These are phyloP conservation scores for Dynastes hyllus DNA, from an alignment of 2,888 invertebrate species.

Conservation along the genomic window DNA sequence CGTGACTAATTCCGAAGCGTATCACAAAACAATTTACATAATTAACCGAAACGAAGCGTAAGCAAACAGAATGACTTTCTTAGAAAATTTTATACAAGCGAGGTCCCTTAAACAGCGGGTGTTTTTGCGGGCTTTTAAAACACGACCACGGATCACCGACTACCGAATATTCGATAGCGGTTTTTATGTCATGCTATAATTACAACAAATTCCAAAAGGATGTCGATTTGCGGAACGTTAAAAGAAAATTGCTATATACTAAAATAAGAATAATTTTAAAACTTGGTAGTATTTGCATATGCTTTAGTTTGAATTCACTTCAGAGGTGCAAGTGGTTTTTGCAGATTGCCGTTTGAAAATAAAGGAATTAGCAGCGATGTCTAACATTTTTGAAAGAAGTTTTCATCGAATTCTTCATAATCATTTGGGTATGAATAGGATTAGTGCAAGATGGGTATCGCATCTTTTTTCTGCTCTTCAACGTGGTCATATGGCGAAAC, in stretches of 20 bases:
- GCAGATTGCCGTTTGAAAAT: too few species aligned
- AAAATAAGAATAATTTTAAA: background rate
- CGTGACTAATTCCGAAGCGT: constrained; percentile 28
- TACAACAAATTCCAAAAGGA: constrained; percentile 1
- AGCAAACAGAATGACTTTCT: constrained; percentile 40
- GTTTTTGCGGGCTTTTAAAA: constrained; percentile 17
- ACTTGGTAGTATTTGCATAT: too few species aligned
- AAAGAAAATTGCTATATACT: background rate
- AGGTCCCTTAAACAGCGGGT: background rate
- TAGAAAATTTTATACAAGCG: constrained; percentile 17
- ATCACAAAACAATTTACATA: constrained; percentile 31
- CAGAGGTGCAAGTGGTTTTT: too few species aligned
- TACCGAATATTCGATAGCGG: constrained; percentile 17
- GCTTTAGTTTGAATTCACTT: too few species aligned
- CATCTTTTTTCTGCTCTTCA: too few species aligned
- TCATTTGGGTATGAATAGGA: too few species aligned
- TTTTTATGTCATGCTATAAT: constrained; percentile 16
- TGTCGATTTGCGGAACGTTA: background rate
- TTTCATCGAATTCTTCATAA: too few species aligned
- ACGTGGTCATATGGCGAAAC: too few species aligned
- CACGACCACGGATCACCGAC: constrained; percentile 18
- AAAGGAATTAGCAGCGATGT: too few species aligned
- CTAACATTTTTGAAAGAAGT: too few species aligned
- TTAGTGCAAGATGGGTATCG: too few species aligned
- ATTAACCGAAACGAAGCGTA: constrained; percentile 37